phyloP scores from a whole-genome alignment of 2,888 invertebrate genomes.

The Scelioninae gen. 1 region DNA sequence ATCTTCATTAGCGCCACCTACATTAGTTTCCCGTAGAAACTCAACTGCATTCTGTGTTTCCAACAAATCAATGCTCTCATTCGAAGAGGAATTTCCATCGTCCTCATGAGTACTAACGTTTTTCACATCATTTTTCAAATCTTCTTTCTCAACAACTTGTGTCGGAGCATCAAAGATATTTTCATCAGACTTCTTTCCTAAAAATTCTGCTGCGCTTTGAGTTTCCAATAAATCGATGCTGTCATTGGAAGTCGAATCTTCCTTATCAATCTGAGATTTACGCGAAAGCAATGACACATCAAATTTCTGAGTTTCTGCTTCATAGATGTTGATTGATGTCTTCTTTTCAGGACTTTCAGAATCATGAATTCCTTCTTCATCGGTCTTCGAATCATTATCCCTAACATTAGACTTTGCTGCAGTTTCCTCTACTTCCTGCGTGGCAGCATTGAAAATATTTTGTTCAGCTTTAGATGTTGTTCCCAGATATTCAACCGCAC shows the following conservation, averaged over 20 bases:
- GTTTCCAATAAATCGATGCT: constrained; percentile 5
- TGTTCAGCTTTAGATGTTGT: not conserved
- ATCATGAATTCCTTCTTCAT: not conserved
- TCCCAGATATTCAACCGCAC: not conserved
- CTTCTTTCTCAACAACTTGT: not conserved
- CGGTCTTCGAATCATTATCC: not conserved
- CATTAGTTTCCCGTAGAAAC: no score
- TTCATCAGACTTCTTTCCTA: not conserved
- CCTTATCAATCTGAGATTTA: not conserved
- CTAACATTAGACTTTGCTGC: not conserved
- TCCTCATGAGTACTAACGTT: not conserved
- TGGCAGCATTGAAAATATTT: not conserved
- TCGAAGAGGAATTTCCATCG: constrained; percentile 12
- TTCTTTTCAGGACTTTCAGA: not conserved
- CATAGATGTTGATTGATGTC: not conserved
- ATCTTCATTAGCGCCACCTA: no score
- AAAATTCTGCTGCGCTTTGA: not conserved
- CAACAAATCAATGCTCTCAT: constrained; percentile 9
- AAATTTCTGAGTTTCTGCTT: not conserved
- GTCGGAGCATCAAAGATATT: not conserved
- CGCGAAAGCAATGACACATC: not conserved
- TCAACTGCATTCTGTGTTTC: constrained; percentile 3
- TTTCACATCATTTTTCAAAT: not conserved
- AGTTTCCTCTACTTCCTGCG: no score
- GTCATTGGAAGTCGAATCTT: not conserved